These are phyloP conservation scores for Tetramorium simillimum DNA, from an alignment of 1,140 invertebrate species.

Conservation along the genomic window DNA sequence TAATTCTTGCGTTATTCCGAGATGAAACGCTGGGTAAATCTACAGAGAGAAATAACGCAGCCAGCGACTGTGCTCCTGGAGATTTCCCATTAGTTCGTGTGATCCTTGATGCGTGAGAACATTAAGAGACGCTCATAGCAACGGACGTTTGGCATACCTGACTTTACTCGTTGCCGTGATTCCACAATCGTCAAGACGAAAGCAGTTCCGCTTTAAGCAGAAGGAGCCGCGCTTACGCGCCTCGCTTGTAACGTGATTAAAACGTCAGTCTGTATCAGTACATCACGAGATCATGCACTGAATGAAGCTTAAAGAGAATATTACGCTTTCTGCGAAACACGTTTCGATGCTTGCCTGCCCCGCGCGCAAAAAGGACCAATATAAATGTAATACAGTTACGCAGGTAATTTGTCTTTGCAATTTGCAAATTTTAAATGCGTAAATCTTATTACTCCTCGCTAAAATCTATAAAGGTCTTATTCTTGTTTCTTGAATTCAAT, in stretches of 20 bases:
- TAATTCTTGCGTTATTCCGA: slow-evolving; percentile 4
- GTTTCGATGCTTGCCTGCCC: slow-evolving; percentile 21
- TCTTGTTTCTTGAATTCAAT: slow-evolving; percentile 16
- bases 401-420: not conserved
- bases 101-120: slow-evolving; percentile 47
- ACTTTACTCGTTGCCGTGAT: slow-evolving; percentile 55
- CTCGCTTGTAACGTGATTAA: slow-evolving; percentile 63
- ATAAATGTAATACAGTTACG: not conserved
- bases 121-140: slow-evolving; percentile 23
- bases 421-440: slow-evolving; percentile 1
- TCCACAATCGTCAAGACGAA: slow-evolving; percentile 35
- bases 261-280: slow-evolving; percentile 61
- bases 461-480: not conserved
- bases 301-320: slow-evolving; percentile 51
- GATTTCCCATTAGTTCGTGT: slow-evolving; percentile 42
- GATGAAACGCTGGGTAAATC: not conserved
- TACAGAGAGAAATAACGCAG: not conserved
- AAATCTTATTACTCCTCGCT: not conserved
- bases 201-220: slow-evolving; percentile 38
- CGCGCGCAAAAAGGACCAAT: not conserved
- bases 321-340: slow-evolving; percentile 37
- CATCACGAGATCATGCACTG: slow-evolving; percentile 48
- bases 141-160: slow-evolving; percentile 55
- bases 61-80: not conserved
- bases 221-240: slow-evolving; percentile 39